Evolutionary conservation across 2,888 invertebrate genomes (phyloP), one percentile per base, ranked within the genome.

Genomic region (Ephialtes manifestator): DNA sequence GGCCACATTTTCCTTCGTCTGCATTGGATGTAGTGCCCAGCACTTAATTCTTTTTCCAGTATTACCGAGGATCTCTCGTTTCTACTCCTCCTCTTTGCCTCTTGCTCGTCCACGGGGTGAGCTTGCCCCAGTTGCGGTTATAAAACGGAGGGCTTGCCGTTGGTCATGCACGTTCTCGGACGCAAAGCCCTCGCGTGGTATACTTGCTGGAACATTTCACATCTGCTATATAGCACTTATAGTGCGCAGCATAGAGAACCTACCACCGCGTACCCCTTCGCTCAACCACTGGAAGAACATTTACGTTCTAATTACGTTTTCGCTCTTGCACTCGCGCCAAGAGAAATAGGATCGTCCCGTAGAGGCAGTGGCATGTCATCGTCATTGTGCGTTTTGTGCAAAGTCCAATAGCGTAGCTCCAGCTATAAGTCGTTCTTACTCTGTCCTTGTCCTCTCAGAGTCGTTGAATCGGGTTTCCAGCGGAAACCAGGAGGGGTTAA

Each of bases 251-350:
- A 39, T 28, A 43, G 67, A 80, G 78, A 51, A 39, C 35, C 63
- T 55, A 43, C 46, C 53, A 70, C 48, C 24, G 75, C 63, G 75
- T 43, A 68, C 60, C 77, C 67, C 70, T 81, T 75, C 72, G 77
- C 55, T 81, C 55, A 77, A 78, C 74, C 81, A 58, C 84, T 78
- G 78, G 81, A 81, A 74, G 70, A 81, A 63, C 81, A 58, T 76
- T 80, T 80, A 72, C 60, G 81, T 84, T 84, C 81, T 84, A 81
- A 84, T 84, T 81, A 70, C 81, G 78, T 77, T 78, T 80, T 77
- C 72, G 43, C 63, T 48, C 60, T 74, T 60, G 18, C 10, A 18
- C 63, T 51, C 10, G 51, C 48, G 24, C 4, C 31, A n/a, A 60
- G 28, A 65, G 18, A n/a, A 13, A 18, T 39, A 53, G 35, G 24